Conservation (phyloP, 2,888 invertebrate species). For the Fabriciana adippe region DNA sequence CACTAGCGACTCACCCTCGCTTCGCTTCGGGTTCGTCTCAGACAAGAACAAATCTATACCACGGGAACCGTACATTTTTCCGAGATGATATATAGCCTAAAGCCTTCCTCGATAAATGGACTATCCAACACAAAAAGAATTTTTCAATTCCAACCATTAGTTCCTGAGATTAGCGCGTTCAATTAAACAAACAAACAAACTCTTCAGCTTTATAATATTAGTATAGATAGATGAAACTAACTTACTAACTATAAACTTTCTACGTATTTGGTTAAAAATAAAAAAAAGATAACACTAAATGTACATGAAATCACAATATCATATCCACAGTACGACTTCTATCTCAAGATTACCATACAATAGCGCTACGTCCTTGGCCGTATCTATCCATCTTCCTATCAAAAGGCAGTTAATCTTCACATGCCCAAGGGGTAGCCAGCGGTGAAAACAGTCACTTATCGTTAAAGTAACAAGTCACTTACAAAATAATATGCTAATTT, state of each 20-base stretch:
- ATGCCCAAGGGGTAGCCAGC: slow-evolving; percentile 35
- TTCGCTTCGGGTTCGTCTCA: too few species aligned
- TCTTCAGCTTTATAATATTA: too few species aligned
- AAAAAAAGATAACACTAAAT: not conserved
- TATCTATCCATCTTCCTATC: slow-evolving; percentile 57
- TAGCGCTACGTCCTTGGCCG: slow-evolving; percentile 50
- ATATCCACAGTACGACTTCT: slow-evolving; percentile 46
- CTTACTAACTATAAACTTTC: not conserved
- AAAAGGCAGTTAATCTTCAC: slow-evolving; percentile 44
- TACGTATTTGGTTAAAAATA: not conserved
- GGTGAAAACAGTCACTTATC: slow-evolving; percentile 26
- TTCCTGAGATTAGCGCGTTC: too few species aligned
- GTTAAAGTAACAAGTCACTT: not conserved
- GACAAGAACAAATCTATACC: too few species aligned
- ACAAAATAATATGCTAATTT: not conserved
- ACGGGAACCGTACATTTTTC: too few species aligned
- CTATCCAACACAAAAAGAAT: too few species aligned
- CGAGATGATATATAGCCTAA: too few species aligned
- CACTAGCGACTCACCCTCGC: too few species aligned
- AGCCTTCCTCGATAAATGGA: too few species aligned
- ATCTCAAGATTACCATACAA: slow-evolving; percentile 58
- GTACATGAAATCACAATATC: slow-evolving; percentile 10
- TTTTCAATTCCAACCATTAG: too few species aligned
- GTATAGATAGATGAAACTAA: too few species aligned
- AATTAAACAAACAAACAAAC: too few species aligned